Percentiles rank a stretch among this genome's conserved stretches.
These are phyloP conservation scores for Drosophila sechellia DNA, from an alignment of 1,140 invertebrate species.

Conservation along the genomic window DNA sequence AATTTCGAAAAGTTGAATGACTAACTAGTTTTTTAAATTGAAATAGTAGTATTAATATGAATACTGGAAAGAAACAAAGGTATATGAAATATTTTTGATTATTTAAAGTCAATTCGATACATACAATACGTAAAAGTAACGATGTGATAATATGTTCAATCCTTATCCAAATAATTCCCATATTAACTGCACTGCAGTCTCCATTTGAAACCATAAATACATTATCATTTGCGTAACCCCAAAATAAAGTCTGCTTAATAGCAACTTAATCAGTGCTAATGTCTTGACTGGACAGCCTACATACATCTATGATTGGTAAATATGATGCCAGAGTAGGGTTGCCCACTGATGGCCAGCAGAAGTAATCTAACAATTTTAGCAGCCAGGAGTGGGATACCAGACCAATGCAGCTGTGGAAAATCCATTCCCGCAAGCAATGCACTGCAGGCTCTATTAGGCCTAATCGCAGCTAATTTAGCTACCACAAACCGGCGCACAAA, in stretches of 20 bases:
- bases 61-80: too few relatives aligned
- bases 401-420: slow-evolving; percentile 14
- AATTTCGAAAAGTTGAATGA: not conserved
- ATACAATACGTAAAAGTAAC: too few relatives aligned
- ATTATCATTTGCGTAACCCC: slow-evolving; percentile 4
- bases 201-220: slow-evolving; percentile 8
- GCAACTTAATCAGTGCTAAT: slow-evolving; percentile 27
- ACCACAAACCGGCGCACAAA: slow-evolving; percentile 28
- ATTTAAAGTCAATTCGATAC: not conserved
- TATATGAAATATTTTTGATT: not conserved
- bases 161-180: not conserved
- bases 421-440: slow-evolving; percentile 24
- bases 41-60: not conserved
- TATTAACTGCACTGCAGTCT: slow-evolving; percentile 2
- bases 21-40: not conserved
- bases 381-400: slow-evolving; percentile 10
- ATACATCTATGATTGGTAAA: slow-evolving; percentile 37
- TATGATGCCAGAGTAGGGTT: slow-evolving; percentile 15
- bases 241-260: not conserved
- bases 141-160: too few relatives aligned
- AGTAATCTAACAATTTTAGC: slow-evolving; percentile 36
- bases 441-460: slow-evolving; percentile 62
- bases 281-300: slow-evolving; percentile 2
- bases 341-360: slow-evolving; percentile 22
- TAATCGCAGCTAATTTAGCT: slow-evolving; percentile 73